Percentiles rank a stretch among this genome's conserved stretches.
Conservation (phyloP, 2,797 vertebrate species). For the Danionella dracula region DNA sequence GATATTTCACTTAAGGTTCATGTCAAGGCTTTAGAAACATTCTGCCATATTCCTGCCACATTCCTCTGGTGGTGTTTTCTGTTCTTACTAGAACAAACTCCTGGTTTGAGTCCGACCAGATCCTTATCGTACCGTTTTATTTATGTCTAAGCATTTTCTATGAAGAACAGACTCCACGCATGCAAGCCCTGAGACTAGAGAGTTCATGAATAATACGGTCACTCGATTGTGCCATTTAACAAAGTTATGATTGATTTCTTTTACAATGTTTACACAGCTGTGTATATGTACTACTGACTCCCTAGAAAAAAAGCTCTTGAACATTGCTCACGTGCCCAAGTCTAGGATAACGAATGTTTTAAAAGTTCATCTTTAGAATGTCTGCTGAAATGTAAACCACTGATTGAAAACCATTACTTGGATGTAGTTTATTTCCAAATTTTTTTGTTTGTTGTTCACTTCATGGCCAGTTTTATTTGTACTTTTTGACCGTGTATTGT, state of each 20-base stretch:
- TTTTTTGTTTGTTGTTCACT: neutral
- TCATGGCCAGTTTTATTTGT: neutral
- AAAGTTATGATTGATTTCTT: conserved; percentile 20
- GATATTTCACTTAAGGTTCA: no score
- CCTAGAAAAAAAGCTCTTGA: no score
- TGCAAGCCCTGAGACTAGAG: neutral
- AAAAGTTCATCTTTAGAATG: neutral
- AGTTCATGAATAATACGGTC: neutral
- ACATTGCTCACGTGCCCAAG: no score
- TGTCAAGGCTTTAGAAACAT: neutral
- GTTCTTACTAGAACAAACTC: neutral
- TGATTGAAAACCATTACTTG: neutral
- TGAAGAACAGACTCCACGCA: conserved; percentile 14
- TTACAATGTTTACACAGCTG: conserved; percentile 2
- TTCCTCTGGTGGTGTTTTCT: no score
- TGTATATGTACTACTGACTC: neutral
- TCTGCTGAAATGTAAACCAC: neutral
- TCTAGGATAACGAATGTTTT: neutral
- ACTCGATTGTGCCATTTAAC: neutral
- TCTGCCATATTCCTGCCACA: neutral
- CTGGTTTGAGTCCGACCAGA: neutral
- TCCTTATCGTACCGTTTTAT: no score
- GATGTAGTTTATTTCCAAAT: neutral
- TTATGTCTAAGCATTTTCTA: conserved; percentile 24
- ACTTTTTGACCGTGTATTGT: neutral